A percentile compares a stretch with the other conserved stretches of the same genome.
Evolutionary conservation across 2,797 vertebrate species (phyloP).

Genomic region (Danio jaintianensis): DNA sequence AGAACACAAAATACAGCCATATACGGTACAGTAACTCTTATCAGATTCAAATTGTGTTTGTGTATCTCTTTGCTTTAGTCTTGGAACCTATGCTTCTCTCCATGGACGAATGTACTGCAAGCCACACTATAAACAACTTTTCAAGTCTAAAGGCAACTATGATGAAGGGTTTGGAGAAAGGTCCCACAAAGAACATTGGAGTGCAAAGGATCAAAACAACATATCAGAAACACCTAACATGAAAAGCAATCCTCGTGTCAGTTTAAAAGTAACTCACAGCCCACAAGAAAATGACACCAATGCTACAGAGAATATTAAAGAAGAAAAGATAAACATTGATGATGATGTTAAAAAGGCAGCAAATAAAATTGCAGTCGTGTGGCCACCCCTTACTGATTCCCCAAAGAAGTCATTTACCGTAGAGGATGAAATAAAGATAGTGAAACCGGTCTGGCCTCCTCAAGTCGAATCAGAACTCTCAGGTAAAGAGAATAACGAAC

Average conservation of each 20-base stretch:
- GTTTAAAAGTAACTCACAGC: slow-evolving; percentile 53
- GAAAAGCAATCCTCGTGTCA: slow-evolving; percentile 71
- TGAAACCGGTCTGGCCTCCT: slow-evolving; percentile 92
- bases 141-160: slow-evolving; percentile 99
- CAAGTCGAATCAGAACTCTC: slow-evolving; percentile 66
- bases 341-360: slow-evolving; percentile 78
- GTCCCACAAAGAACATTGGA: slow-evolving; percentile 93
- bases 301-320: slow-evolving; percentile 52
- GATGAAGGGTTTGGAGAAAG: slow-evolving; percentile 98
- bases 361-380: slow-evolving; percentile 88
- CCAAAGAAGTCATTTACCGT: slow-evolving; percentile 81
- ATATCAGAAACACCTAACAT: slow-evolving; percentile 66
- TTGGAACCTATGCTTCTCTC: slow-evolving; percentile 98
- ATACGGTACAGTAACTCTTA: background rate
- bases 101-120: slow-evolving; percentile 98
- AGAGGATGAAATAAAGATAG: slow-evolving; percentile 85
- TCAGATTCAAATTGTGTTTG: slow-evolving; percentile 14
- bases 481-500: slow-evolving; percentile 58
- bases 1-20: background rate
- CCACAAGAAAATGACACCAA: slow-evolving; percentile 58
- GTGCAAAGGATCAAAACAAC: slow-evolving; percentile 76
- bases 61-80: slow-evolving; percentile 73
- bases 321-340: slow-evolving; percentile 56
- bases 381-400: slow-evolving; percentile 88
- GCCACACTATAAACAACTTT: slow-evolving; percentile 97